These are phyloP conservation scores for Rotaria socialis DNA, from an alignment of 2,888 invertebrate species.

Conservation along the genomic window DNA sequence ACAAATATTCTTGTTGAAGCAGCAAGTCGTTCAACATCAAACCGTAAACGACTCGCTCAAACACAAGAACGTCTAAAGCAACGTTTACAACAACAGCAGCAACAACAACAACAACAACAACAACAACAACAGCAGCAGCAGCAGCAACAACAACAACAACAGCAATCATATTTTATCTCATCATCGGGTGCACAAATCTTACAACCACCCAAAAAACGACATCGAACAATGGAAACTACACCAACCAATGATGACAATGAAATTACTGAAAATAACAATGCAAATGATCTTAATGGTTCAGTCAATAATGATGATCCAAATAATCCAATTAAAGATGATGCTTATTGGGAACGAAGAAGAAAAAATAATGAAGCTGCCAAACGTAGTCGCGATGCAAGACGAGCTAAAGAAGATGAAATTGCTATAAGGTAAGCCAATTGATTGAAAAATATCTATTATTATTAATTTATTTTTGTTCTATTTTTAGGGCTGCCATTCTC, in stretches of 20 bases:
- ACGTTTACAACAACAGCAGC: background rate
- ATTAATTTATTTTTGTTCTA: background rate
- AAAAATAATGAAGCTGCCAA: conserved; percentile 93
- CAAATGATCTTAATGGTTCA: too few relatives aligned
- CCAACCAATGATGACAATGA: background rate
- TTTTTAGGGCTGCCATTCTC: conserved; percentile 71
- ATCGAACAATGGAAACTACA: background rate
- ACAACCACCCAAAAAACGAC: conserved; percentile 36
- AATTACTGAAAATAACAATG: background rate
- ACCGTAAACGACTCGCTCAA: conserved; percentile 9
- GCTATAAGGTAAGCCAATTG: conserved; percentile 66
- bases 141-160: background rate
- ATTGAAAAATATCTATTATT: too few relatives aligned
- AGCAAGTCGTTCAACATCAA: background rate
- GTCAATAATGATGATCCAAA: background rate
- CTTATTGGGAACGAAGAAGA: conserved; percentile 78
- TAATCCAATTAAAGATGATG: conserved; percentile 66
- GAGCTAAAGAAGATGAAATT: conserved; percentile 83
- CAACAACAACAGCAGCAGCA: conserved; percentile 18
- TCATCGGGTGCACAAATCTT: background rate
- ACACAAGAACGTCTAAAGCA: conserved; percentile 32
- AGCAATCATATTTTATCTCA: background rate
- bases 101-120: background rate
- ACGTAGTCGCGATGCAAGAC: conserved; percentile 79
- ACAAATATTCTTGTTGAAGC: background rate